These are phyloP conservation scores for Callitettix versicolor DNA, from an alignment of 1,140 invertebrate species.

Conservation along the genomic window DNA sequence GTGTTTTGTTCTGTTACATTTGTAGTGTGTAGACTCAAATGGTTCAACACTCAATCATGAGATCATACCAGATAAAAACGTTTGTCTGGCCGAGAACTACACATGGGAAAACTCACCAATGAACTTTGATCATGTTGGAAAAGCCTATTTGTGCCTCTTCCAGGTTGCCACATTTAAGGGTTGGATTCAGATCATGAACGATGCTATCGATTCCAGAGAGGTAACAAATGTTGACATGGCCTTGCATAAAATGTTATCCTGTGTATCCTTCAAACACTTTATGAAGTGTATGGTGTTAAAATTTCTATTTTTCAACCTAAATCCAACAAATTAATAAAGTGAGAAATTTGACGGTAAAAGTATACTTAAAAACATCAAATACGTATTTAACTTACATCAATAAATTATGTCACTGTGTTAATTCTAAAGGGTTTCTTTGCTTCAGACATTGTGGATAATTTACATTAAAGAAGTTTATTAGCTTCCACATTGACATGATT, in stretches of 20 bases:
- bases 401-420: no score
- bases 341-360: no score
- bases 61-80: constrained; percentile 74
- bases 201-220: constrained; percentile 90
- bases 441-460: no score
- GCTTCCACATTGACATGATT: no score
- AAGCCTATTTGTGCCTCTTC: constrained; percentile 93
- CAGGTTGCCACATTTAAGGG: constrained; percentile 97
- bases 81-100: constrained; percentile 76
- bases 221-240: constrained; percentile 40
- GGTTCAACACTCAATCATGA: constrained; percentile 69
- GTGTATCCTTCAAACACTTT: neutral
- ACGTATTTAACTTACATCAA: no score
- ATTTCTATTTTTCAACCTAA: no score
- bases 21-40: constrained; percentile 77
- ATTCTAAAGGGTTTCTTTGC: no score
- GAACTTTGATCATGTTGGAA: constrained; percentile 97
- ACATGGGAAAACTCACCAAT: constrained; percentile 94
- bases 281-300: neutral
- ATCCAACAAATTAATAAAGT: no score
- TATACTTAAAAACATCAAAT: no score
- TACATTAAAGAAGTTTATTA: no score
- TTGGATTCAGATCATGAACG: constrained; percentile 94
- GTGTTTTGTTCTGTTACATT: constrained; percentile 23
- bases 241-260: no score